phyloP scores from a whole-genome alignment of 2,113 vertebrate genomes.

The Alethe castanea region DNA sequence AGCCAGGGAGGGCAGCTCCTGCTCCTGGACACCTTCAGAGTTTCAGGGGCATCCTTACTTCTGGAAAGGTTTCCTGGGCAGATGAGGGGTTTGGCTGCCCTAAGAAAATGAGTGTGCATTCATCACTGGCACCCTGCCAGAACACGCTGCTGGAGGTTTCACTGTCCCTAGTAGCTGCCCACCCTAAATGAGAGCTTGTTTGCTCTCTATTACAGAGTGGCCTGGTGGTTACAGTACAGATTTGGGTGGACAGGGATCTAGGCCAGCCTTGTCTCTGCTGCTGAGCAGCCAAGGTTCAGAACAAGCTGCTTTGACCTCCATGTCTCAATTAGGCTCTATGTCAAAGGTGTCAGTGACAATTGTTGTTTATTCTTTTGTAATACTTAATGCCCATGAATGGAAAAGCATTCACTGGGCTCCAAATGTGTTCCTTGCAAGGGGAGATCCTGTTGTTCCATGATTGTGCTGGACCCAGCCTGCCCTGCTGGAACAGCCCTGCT shows the following conservation, averaged over 20 bases:
- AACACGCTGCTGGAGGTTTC: neutral
- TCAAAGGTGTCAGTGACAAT: neutral
- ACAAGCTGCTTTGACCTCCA: neutral
- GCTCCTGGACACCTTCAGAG: neutral
- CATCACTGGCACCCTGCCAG: neutral
- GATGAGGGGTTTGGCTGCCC: neutral
- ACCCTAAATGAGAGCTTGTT: neutral
- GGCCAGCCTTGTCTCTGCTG: neutral
- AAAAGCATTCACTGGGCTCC: neutral
- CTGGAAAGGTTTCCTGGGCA: neutral
- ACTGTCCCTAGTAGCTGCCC: neutral
- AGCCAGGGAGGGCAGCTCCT: neutral
- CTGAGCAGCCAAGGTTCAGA: neutral
- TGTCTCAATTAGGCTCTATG: neutral
- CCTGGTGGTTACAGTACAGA: neutral
- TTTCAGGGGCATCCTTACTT: neutral
- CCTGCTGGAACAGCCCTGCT: neutral
- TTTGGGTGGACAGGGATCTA: rapidly evolving
- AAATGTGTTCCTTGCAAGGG: neutral
- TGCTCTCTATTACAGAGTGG: neutral
- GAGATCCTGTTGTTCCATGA: neutral
- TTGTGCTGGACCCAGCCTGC: neutral
- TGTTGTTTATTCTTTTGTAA: neutral
- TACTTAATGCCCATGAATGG: neutral
- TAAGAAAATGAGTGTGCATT: neutral